Percentiles rank a stretch among this genome's conserved stretches.
These are phyloP conservation scores for Eugnorisma glareosa DNA, from an alignment of 2,888 invertebrate genomes.

Conservation along the genomic window DNA sequence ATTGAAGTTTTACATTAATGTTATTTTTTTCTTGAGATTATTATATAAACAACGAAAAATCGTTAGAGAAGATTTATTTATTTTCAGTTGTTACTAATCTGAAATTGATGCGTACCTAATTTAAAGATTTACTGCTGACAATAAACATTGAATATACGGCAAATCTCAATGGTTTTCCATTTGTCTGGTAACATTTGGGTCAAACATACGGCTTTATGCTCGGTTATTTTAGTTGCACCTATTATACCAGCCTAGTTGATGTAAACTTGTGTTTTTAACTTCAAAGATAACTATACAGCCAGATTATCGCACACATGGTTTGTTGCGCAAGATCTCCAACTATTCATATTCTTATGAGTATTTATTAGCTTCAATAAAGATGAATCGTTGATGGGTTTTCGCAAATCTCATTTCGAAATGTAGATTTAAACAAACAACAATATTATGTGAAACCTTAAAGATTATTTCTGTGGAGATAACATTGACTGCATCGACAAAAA, in stretches of 20 bases:
- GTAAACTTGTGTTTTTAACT: constrained; percentile 45
- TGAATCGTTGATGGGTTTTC: not conserved
- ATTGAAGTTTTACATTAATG: not conserved
- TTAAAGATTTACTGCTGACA: constrained; percentile 31
- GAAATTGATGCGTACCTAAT: constrained; percentile 21
- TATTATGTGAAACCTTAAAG: constrained; percentile 50
- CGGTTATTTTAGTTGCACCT: constrained; percentile 62
- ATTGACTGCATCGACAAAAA: constrained; percentile 73
- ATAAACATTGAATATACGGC: constrained; percentile 51
- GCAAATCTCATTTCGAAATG: constrained; percentile 30
- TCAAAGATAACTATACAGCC: constrained; percentile 38
- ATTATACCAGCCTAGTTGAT: constrained; percentile 46
- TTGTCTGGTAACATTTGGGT: constrained; percentile 60
- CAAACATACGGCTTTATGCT: constrained; percentile 59
- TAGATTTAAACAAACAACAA: constrained; percentile 12
- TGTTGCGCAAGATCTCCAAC: constrained; percentile 28
- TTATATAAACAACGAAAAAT: not conserved
- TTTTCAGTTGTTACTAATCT: constrained; percentile 25
- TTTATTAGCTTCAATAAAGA: constrained; percentile 22
- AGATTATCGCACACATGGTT: constrained; percentile 20
- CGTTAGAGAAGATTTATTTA: not conserved
- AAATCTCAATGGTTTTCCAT: constrained; percentile 52
- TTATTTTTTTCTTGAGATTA: not conserved
- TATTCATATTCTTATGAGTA: constrained; percentile 5
- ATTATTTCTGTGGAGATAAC: constrained; percentile 57